phyloP scores from a whole-genome alignment of 2,888 invertebrate genomes.

The Pseudanteris insignis region DNA sequence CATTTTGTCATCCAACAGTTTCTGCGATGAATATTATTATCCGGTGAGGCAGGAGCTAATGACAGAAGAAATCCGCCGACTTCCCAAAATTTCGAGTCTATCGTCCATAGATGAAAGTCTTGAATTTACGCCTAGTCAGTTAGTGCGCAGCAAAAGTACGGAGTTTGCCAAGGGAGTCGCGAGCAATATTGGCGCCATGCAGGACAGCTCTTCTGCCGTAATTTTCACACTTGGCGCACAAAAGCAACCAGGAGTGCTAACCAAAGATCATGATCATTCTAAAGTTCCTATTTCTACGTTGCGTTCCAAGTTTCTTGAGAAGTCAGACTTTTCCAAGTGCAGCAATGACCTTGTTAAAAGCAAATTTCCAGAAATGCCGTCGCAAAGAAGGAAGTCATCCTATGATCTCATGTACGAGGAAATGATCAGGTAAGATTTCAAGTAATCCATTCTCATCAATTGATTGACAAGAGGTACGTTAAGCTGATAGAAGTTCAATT shows the following conservation, averaged over 20 bases:
- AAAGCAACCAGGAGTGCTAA: constrained; percentile 37
- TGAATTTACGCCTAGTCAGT: constrained; percentile 56
- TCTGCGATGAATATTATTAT: constrained; percentile 58
- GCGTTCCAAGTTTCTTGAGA: constrained; percentile 52
- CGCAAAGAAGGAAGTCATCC: constrained; percentile 52
- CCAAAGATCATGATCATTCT: constrained; percentile 51
- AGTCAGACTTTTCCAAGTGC: constrained; percentile 22
- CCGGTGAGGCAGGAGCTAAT: constrained; percentile 48
- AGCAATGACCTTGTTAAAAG: constrained; percentile 46
- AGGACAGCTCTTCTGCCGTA: constrained; percentile 40
- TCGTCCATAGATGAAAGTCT: constrained; percentile 64
- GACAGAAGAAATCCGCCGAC: constrained; percentile 56
- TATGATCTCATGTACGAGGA: constrained; percentile 57
- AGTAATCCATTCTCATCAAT: too few relatives aligned
- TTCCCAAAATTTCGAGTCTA: constrained; percentile 63
- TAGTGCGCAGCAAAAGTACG: constrained; percentile 48
- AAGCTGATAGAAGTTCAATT: too few relatives aligned
- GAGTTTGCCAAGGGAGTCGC: constrained; percentile 33
- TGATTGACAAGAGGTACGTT: too few relatives aligned
- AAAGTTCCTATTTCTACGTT: constrained; percentile 56
- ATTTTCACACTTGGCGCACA: constrained; percentile 61
- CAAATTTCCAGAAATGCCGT: constrained; percentile 48
- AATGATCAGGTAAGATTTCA: constrained; percentile 40
- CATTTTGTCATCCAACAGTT: constrained; percentile 58
- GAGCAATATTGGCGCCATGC: neutral